phyloP scores from a whole-genome alignment of 2,797 vertebrate genomes.

The Enteromius anoplus region DNA sequence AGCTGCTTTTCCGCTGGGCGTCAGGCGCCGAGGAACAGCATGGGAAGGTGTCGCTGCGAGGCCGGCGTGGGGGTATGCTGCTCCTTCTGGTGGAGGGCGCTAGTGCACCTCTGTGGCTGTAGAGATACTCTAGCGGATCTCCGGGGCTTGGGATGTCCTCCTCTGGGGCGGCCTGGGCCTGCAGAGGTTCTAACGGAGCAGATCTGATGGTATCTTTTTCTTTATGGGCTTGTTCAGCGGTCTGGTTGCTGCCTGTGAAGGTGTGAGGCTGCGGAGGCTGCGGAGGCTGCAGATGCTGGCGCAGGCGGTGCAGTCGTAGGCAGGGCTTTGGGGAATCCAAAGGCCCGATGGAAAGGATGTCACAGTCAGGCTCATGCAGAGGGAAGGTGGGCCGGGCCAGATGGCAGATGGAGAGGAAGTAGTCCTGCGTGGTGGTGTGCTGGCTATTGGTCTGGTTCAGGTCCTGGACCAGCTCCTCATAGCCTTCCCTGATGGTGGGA shows the following conservation, averaged over 20 bases:
- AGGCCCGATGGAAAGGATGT: conserved; percentile 62
- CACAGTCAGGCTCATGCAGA: conserved; percentile 60
- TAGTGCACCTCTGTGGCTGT: conserved; percentile 67
- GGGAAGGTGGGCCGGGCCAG: conserved; percentile 85
- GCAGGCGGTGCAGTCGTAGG: conserved; percentile 57
- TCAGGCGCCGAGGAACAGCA: conserved; percentile 68
- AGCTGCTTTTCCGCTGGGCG: conserved; percentile 70
- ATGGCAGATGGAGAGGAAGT: conserved; percentile 88
- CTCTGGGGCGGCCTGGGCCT: conserved; percentile 35
- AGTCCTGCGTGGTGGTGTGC: conserved; percentile 77
- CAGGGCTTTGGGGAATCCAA: conserved; percentile 63
- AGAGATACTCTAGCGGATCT: conserved; percentile 85
- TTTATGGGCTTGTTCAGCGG: conserved; percentile 14
- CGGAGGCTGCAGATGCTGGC: conserved; percentile 43
- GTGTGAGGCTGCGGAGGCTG: conserved; percentile 36
- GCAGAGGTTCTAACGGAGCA: conserved; percentile 3
- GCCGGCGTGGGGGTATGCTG: conserved; percentile 59
- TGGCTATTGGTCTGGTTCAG: conserved; percentile 62
- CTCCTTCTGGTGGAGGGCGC: conserved; percentile 12
- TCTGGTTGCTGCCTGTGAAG: conserved; percentile 12
- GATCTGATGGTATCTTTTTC: conserved; percentile 36
- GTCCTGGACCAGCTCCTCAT: conserved; percentile 73
- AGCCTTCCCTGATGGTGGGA: conserved; percentile 75
- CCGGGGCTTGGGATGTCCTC: conserved; percentile 49
- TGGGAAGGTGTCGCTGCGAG: conserved; percentile 68